Conservation (phyloP, 2,888 invertebrate species). For the Meiosimyza decipiens region DNA sequence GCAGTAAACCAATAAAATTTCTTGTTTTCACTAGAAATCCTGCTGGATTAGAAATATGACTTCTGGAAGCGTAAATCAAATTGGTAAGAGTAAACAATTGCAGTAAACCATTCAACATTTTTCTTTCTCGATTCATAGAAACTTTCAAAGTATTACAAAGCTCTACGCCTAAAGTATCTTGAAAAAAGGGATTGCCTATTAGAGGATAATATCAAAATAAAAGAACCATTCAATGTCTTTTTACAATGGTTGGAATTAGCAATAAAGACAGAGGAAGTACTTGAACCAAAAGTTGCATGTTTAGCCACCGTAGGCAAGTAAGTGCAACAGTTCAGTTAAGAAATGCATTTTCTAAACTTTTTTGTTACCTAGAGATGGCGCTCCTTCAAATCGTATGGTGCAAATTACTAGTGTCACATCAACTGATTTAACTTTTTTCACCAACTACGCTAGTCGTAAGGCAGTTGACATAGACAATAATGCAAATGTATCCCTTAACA, state of each 20-base stretch:
- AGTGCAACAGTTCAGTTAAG: slow-evolving; percentile 43
- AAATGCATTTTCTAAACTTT: background rate
- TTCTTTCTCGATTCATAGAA: background rate
- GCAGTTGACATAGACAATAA: slow-evolving; percentile 87
- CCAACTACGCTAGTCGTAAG: slow-evolving; percentile 94
- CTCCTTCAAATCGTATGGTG: slow-evolving; percentile 91
- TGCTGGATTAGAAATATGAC: too few relatives aligned
- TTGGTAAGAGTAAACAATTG: too few relatives aligned
- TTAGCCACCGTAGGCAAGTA: slow-evolving; percentile 89
- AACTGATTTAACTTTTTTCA: slow-evolving; percentile 93
- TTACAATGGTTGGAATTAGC: slow-evolving; percentile 87
- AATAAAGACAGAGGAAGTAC: slow-evolving; percentile 75
- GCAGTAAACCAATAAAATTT: too few relatives aligned
- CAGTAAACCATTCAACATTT: too few relatives aligned
- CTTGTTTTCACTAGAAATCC: too few relatives aligned
- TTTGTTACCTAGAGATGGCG: slow-evolving; percentile 73
- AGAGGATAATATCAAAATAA: slow-evolving; percentile 79
- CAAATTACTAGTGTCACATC: slow-evolving; percentile 87
- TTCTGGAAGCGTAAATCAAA: too few relatives aligned
- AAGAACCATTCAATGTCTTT: slow-evolving; percentile 88
- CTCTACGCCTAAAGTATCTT: slow-evolving; percentile 81
- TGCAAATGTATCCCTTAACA: slow-evolving; percentile 87
- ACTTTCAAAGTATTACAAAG: slow-evolving; percentile 64
- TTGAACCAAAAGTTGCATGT: slow-evolving; percentile 93
- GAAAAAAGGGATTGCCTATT: slow-evolving; percentile 79